phyloP scores from a whole-genome alignment of 2,113 vertebrate genomes.

The Campylorhamphus procurvoides region DNA sequence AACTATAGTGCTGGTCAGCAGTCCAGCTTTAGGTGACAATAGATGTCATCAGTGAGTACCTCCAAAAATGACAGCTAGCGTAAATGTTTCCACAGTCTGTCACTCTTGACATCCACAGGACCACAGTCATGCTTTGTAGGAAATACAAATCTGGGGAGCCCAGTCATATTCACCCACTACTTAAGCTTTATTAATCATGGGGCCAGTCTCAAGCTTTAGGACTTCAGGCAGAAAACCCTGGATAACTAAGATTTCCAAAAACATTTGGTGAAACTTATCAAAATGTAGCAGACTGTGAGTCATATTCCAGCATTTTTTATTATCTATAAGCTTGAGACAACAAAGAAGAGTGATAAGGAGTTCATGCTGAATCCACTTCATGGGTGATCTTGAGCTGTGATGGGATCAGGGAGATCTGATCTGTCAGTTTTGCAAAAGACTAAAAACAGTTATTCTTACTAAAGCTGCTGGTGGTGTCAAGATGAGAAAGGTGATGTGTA shows the following conservation, averaged over 20 bases:
- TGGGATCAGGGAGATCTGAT: neutral
- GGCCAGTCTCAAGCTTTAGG: neutral
- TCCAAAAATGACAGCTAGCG: neutral
- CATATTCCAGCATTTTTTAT: neutral
- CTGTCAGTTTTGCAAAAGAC: neutral
- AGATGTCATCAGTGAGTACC: neutral
- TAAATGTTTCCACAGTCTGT: neutral
- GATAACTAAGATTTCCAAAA: neutral
- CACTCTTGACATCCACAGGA: neutral
- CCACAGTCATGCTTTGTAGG: neutral
- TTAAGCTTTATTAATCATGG: neutral
- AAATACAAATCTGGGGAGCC: neutral
- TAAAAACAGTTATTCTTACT: neutral
- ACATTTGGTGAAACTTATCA: neutral
- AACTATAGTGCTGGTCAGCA: neutral
- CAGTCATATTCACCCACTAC: neutral
- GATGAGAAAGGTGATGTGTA: neutral
- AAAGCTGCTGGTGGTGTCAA: neutral
- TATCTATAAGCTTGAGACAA: neutral
- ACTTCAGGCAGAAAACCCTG: neutral
- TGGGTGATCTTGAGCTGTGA: neutral
- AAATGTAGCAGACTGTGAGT: neutral
- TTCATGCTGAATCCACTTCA: neutral
- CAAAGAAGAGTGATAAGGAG: neutral
- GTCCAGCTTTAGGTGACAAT: neutral